Percentiles rank a stretch among this genome's conserved stretches.
These are phyloP conservation scores for Lampris incognitus DNA, from an alignment of 2,113 vertebrate species.

Conservation along the genomic window DNA sequence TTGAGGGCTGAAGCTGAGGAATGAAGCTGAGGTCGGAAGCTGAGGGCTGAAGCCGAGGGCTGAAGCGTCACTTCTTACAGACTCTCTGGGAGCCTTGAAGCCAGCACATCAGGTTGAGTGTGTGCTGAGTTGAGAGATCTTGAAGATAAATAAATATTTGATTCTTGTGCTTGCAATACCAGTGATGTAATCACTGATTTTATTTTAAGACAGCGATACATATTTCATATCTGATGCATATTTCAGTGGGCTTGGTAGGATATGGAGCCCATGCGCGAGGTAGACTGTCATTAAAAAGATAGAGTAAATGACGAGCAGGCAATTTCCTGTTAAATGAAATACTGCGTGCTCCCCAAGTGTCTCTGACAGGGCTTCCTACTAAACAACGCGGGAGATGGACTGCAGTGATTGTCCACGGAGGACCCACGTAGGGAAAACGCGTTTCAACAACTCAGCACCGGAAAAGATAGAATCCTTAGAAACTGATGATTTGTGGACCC, in stretches of 20 bases:
- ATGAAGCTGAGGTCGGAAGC: no score
- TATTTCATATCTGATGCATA: slow-evolving; percentile 71
- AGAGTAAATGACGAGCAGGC: slow-evolving; percentile 58
- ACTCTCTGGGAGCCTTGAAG: slow-evolving; percentile 15
- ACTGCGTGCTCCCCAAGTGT: slow-evolving; percentile 11
- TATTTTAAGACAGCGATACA: slow-evolving; percentile 68
- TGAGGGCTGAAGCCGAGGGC: no score
- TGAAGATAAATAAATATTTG: slow-evolving; percentile 67
- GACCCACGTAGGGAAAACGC: neutral
- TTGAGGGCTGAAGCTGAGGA: no score
- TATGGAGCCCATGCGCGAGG: slow-evolving; percentile 13
- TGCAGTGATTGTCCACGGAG: neutral
- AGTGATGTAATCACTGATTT: slow-evolving; percentile 66
- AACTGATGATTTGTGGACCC: no score
- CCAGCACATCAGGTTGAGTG: slow-evolving; percentile 5
- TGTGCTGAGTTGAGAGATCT: slow-evolving; percentile 47
- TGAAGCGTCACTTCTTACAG: slow-evolving; percentile 15
- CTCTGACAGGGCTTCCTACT: neutral
- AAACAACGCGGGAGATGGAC: neutral
- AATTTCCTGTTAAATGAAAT: slow-evolving; percentile 63
- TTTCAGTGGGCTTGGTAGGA: slow-evolving; percentile 43
- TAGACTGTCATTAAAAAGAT: slow-evolving; percentile 31
- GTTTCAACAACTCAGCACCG: neutral
- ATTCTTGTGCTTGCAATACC: slow-evolving; percentile 59
- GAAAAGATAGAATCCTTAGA: neutral